Percentiles rank a stretch among this genome's conserved stretches.
phyloP scores from a whole-genome alignment of 2,888 invertebrate species.

The Alsophila aescularia region DNA sequence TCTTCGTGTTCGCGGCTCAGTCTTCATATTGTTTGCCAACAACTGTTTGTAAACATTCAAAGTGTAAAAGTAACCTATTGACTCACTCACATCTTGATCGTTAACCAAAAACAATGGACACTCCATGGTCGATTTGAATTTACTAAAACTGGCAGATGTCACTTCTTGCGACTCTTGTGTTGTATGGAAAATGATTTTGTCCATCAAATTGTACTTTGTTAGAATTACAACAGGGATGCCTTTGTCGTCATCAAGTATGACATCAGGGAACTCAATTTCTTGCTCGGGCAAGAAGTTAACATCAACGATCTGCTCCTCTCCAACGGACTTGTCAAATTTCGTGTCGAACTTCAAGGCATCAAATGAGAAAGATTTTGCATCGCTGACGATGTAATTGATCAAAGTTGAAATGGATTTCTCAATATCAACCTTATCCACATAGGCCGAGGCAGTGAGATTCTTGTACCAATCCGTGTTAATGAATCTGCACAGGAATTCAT shows the following conservation, averaged over 20 bases:
- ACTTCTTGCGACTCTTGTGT: constrained; percentile 5
- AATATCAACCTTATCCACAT: constrained; percentile 40
- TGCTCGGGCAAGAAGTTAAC: constrained; percentile 46
- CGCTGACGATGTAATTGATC: constrained; percentile 55
- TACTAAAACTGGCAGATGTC: constrained; percentile 46
- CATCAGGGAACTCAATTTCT: constrained; percentile 57
- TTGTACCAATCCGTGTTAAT: constrained; percentile 43
- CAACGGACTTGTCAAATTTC: constrained; percentile 34
- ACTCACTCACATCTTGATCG: constrained; percentile 48
- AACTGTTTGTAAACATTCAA: constrained; percentile 54
- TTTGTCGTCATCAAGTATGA: constrained; percentile 53
- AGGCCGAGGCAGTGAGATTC: constrained; percentile 25
- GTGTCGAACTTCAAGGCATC: constrained; percentile 50
- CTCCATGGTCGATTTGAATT: constrained; percentile 50
- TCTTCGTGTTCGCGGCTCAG: constrained; percentile 53
- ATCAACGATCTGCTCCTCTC: constrained; percentile 45
- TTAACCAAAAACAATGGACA: constrained; percentile 53
- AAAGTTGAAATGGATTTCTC: constrained; percentile 51
- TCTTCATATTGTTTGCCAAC: constrained; percentile 36
- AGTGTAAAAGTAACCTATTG: constrained; percentile 58
- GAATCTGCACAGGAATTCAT: constrained; percentile 40
- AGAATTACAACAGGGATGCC: constrained; percentile 55
- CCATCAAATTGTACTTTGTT: constrained; percentile 45
- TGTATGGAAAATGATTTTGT: constrained; percentile 50
- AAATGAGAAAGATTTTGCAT: constrained; percentile 52